Percentiles rank a stretch among this genome's conserved stretches.
phyloP scores from a whole-genome alignment of 1,140 invertebrate species.

The Drosophila hydei region DNA sequence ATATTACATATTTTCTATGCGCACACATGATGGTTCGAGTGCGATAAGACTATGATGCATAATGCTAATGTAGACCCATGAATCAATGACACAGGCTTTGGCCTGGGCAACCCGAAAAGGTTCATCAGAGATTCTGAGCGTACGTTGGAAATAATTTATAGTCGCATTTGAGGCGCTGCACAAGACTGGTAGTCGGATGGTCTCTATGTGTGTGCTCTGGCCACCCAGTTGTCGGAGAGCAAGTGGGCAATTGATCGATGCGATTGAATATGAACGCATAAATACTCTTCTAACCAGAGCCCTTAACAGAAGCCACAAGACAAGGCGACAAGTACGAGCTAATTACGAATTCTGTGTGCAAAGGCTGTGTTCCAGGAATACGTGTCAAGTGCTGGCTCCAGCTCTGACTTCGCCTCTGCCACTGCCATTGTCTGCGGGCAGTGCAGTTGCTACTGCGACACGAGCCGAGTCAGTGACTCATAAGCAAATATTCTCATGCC shows the following conservation, averaged over 20 bases:
- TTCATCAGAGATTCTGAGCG: constrained; percentile 65
- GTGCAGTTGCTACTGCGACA: constrained; percentile 29
- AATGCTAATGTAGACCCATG: constrained; percentile 48
- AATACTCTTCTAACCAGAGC: constrained; percentile 49
- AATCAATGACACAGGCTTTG: constrained; percentile 46
- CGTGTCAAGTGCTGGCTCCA: constrained; percentile 47
- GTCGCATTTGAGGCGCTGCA: constrained; percentile 60
- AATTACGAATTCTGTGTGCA: constrained; percentile 76
- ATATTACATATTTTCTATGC: constrained; percentile 7
- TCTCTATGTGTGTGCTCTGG: constrained; percentile 13
- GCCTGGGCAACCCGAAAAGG: constrained; percentile 17
- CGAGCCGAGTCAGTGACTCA: constrained; percentile 65
- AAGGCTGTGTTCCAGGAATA: constrained; percentile 59
- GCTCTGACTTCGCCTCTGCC: constrained; percentile 3
- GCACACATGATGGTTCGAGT: constrained; percentile 1
- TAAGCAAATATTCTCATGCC: constrained; percentile 68
- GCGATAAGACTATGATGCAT: constrained; percentile 11
- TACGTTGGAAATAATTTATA: constrained; percentile 68
- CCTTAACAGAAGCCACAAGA: constrained; percentile 11
- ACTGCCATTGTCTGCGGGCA: no score
- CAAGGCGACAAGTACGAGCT: constrained; percentile 37
- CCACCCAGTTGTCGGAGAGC: constrained; percentile 64
- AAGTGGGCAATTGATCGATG: constrained; percentile 68
- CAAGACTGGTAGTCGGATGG: constrained; percentile 45
- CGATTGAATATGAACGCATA: constrained; percentile 63